Percentiles rank a stretch among this genome's conserved stretches.
Evolutionary conservation across 2,797 vertebrate genomes (phyloP).

Genomic region (Ceryle rudis): DNA sequence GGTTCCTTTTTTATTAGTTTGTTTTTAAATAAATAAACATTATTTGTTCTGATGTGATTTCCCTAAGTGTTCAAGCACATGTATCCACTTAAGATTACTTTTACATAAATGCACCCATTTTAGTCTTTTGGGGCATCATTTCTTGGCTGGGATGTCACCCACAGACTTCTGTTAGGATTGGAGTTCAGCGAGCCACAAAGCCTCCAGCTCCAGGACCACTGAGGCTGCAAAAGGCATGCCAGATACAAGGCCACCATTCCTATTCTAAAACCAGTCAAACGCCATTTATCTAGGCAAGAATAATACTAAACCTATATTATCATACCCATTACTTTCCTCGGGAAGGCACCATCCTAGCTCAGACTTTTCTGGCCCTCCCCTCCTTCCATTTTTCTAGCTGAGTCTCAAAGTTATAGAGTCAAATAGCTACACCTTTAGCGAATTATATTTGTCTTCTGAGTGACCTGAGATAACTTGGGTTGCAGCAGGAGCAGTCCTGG

Average conservation of each 20-base stretch:
- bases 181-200: no score
- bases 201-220: no score
- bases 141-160: no score
- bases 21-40: no score
- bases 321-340: fast-evolving
- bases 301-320: neutral
- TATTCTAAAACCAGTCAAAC: neutral
- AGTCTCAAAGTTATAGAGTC: neutral
- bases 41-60: no score
- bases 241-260: neutral
- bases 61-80: no score
- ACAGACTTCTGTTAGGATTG: no score
- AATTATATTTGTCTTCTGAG: neutral
- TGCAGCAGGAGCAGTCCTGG: neutral
- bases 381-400: neutral
- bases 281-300: neutral
- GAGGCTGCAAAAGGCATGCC: no score
- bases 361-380: neutral
- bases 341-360: neutral
- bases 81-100: no score
- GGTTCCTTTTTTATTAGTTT: no score
- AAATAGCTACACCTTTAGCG: neutral
- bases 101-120: no score
- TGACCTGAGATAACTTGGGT: neutral
- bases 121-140: no score